Conservation (phyloP, 1,140 invertebrate genomes). For the Aporrectodea caliginosa region DNA sequence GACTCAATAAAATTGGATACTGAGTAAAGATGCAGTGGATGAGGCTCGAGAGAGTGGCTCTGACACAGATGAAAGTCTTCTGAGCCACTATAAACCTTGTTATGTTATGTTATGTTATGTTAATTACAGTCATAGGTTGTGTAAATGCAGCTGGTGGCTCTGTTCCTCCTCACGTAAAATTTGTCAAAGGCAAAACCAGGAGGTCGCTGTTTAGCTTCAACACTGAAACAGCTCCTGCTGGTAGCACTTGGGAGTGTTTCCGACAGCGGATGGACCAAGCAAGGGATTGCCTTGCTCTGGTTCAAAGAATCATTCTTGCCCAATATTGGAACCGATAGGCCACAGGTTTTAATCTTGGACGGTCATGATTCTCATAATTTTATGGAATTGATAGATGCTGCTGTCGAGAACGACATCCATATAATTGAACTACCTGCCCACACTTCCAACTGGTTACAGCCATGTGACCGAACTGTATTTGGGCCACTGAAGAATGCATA, state of each 20-base stretch:
- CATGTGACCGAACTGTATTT: slow-evolving; percentile 36
- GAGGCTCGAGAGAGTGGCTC: no score
- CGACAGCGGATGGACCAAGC: slow-evolving; percentile 20
- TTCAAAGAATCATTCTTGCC: slow-evolving; percentile 8
- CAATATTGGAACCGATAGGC: not conserved
- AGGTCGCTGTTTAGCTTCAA: slow-evolving; percentile 6
- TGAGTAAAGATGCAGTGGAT: no score
- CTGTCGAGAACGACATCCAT: slow-evolving; percentile 30
- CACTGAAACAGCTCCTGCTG: not conserved
- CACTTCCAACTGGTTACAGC: slow-evolving; percentile 38
- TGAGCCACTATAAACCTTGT: no score
- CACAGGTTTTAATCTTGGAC: slow-evolving; percentile 5
- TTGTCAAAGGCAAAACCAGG: slow-evolving; percentile 19
- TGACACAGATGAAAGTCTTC: no score
- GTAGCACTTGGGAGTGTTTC: slow-evolving; percentile 10
- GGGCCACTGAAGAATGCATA: slow-evolving; percentile 36
- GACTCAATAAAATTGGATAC: no score
- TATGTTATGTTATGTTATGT: no score
- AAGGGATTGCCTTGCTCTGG: not conserved
- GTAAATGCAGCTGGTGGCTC: slow-evolving; percentile 15
- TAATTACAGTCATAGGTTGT: slow-evolving; percentile 16
- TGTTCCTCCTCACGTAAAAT: not conserved
- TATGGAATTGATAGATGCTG: slow-evolving; percentile 1
- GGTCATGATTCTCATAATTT: not conserved
- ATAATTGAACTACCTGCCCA: slow-evolving; percentile 40